Conservation (phyloP, 2,797 vertebrate species). For the Sylvia borin region DNA sequence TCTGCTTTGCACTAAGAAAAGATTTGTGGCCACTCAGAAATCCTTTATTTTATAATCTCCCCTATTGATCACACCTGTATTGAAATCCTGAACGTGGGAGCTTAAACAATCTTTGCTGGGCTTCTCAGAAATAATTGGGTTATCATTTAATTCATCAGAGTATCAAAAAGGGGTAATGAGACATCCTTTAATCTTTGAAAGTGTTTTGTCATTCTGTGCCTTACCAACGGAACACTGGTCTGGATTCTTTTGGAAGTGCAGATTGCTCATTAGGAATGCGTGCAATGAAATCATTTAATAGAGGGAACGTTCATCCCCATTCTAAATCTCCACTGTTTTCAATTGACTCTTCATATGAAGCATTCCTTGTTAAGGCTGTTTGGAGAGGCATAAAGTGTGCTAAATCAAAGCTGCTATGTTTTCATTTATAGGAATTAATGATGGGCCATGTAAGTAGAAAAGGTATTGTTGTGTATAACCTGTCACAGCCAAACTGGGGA, state of each 20-base stretch:
- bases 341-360: background rate
- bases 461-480: background rate
- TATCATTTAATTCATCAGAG: background rate
- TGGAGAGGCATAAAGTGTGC: background rate
- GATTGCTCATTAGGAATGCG: background rate
- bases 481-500: background rate
- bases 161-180: conserved; percentile 6
- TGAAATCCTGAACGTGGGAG: background rate
- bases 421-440: conserved; percentile 13
- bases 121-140: conserved; percentile 1
- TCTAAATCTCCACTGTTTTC: conserved; percentile 21
- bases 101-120: background rate
- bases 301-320: background rate
- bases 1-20: background rate
- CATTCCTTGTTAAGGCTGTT: background rate
- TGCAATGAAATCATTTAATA: background rate
- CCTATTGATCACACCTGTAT: background rate
- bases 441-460: background rate
- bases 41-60: background rate
- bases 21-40: background rate
- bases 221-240: background rate
- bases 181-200: background rate
- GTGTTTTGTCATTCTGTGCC: background rate
- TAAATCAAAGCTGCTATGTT: conserved; percentile 1
- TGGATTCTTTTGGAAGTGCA: background rate